Base-by-base conservation (phyloP, 2,113 vertebrate species). In the Dromaius novaehollandiae region DNA sequence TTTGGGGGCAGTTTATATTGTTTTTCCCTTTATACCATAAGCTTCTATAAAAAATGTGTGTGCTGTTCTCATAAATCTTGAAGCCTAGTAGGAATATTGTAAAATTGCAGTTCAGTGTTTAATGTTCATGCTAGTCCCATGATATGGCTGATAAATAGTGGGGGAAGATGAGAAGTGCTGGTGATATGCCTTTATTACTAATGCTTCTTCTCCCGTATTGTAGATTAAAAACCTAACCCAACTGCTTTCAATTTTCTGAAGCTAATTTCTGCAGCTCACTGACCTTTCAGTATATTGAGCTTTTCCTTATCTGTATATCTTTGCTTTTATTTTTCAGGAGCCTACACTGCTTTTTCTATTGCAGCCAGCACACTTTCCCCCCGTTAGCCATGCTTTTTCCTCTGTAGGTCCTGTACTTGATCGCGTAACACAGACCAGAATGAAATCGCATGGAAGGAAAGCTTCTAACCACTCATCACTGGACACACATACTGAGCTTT, bases 281-380 rank as follows among this genome's bases (percentile, higher is more conserved):
- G 95, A 75, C 93, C 88, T 93, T 92, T 90, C 78, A 55, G 15
- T 75, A 76, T 32, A 17, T 64, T 36, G 68, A 95, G 89, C 32
- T 95, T 87, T 97, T 88, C 84, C 70, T 93, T 90, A 94, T 88
- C 93, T 88, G 51, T 91, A 7, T 97, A 19, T 98, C 95, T 98
- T 82, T 98, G 97, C 64, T 95, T 96, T 97, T 98, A 65, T 94
- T 96, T 96, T 99, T 92, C 98, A 99, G 98, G 98, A 91, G 92
- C 97, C 94, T 97, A 93, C 91, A 93, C 96, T 96, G 93, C 93
- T 97, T 97, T 96, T 97, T 97, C 92, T 97, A 94, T 97, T 97
- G 82, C 98, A 98, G 86, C 95, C 97, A 97, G 96, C 91, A 32
- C 84, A 79, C 92, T 92, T 73, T 88, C 92, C 95, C 96, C 96